Percentiles rank a stretch among this genome's conserved stretches.
These are phyloP conservation scores for Pissodes strobi DNA, from an alignment of 1,140 invertebrate genomes.

Conservation along the genomic window DNA sequence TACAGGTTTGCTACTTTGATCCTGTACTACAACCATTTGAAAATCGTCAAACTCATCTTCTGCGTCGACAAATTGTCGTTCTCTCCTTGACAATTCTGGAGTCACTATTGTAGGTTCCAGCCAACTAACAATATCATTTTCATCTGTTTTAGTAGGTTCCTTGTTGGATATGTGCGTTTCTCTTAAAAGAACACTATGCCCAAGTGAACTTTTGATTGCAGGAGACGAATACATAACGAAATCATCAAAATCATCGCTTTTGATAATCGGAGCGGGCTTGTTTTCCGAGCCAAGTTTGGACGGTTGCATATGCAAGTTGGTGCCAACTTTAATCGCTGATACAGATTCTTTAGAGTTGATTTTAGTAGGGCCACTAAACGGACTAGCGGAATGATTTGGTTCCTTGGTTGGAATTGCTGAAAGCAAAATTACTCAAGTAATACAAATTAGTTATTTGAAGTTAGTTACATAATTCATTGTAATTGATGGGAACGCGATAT, in stretches of 20 bases:
- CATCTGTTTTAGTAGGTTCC: background rate
- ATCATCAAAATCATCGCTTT: slow-evolving; percentile 42
- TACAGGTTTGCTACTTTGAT: slow-evolving; percentile 9
- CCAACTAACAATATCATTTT: slow-evolving; percentile 33
- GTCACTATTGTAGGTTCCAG: slow-evolving; percentile 49
- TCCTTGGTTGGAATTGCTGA: slow-evolving; percentile 3
- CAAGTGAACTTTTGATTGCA: background rate
- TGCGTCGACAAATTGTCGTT: slow-evolving; percentile 16
- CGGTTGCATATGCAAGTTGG: background rate
- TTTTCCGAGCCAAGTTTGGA: background rate
- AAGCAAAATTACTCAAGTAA: background rate
- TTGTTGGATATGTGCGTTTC: slow-evolving; percentile 53
- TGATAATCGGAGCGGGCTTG: background rate
- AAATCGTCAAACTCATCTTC: slow-evolving; percentile 50
- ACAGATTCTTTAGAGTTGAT: background rate
- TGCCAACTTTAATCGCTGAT: background rate
- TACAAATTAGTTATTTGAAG: background rate
- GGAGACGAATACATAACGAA: slow-evolving; percentile 30
- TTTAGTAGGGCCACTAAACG: slow-evolving; percentile 1
- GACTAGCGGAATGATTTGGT: background rate
- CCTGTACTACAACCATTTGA: slow-evolving; percentile 40
- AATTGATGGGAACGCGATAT: background rate
- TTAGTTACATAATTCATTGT: too few species aligned
- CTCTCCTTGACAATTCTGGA: slow-evolving; percentile 44
- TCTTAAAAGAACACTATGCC: slow-evolving; percentile 42